Evolutionary conservation across 2,888 invertebrate genomes (phyloP), one percentile per base, ranked within the genome.

Genomic region (Euclidia mi): DNA sequence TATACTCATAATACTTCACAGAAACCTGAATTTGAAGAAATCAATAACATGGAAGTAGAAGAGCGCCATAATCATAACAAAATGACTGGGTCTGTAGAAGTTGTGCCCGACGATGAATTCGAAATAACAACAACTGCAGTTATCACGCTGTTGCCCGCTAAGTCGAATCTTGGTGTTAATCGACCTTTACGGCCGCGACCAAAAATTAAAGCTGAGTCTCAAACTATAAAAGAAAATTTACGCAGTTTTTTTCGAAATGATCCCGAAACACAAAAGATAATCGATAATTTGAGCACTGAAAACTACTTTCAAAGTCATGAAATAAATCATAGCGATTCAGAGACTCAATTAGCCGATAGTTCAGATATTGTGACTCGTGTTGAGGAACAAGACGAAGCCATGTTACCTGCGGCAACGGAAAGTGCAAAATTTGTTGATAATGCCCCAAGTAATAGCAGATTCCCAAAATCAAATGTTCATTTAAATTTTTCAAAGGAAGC

Each of bases 131-230:
- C 94, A 12, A 71, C 89, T 11, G 84, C 78, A 58, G 85, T 94
- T 10, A 91, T 95, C 12, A 97, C 97, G 0, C 85, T 97, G 35
- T 90, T 97, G 52, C 98, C 98, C 0, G 97, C 96, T 0, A 96
- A 97, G 79, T 98, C 97, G 0, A 97, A 98, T 86, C 96, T 97
- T 0, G 97, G 97, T 0, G 95, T 97, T 3, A 96, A 96, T 53
- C 92, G 97, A 62, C 97, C 97, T 0, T 89, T 97, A 38, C 90
- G 96, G 71, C 96, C 96, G 0, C 90, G 96, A 34, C 96, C 96
- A 0, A 95, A 92, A 75, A 79, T 88, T 37, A 89, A 87, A 80
- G 82, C 86, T 40, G 89, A 94, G 71, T 48, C 80, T 15, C 85
- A 85, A 76, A 81, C 85, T 45, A 56, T 63, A 18, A 87, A 87